Evolutionary conservation across 2,113 vertebrate genomes (phyloP).

Genomic region (Archocentrus centrarchus): DNA sequence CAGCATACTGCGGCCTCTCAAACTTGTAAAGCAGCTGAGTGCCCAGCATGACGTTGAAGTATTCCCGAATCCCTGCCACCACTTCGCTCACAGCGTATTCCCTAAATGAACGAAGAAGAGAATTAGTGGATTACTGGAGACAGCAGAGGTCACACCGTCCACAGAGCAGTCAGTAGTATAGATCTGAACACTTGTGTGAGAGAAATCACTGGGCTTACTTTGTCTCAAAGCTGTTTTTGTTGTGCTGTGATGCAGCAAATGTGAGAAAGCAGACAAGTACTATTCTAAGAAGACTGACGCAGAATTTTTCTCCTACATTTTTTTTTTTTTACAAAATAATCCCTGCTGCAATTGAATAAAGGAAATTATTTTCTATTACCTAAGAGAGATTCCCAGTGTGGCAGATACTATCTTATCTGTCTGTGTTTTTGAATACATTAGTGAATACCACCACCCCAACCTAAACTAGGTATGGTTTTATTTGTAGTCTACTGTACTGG

Average conservation of each 20-base stretch:
- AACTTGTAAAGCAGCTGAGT: conserved; percentile 98
- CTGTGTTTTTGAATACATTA: not conserved
- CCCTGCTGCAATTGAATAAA: too few relatives aligned
- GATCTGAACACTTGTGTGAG: not conserved
- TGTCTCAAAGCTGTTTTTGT: not conserved
- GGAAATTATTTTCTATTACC: not conserved
- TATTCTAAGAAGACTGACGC: not conserved
- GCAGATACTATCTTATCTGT: not conserved
- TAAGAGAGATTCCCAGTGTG: not conserved
- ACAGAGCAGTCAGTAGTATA: not conserved
- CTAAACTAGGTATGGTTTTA: too few relatives aligned
- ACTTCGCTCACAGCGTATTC: conserved; percentile 97
- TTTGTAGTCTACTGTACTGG: not conserved
- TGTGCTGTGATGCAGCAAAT: conserved; percentile 8
- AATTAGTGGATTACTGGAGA: not conserved
- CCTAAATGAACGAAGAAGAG: conserved; percentile 63
- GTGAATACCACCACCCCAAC: not conserved
- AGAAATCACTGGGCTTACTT: not conserved
- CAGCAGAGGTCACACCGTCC: not conserved
- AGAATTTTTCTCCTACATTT: too few relatives aligned
- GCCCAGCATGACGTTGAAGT: conserved; percentile 98
- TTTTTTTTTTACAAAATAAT: too few relatives aligned
- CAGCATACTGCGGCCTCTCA: conserved; percentile 95
- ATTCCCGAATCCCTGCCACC: conserved; percentile 95
- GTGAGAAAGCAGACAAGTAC: not conserved